phyloP scores from a whole-genome alignment of 2,113 vertebrate species.

The Leptobrachium leishanense region DNA sequence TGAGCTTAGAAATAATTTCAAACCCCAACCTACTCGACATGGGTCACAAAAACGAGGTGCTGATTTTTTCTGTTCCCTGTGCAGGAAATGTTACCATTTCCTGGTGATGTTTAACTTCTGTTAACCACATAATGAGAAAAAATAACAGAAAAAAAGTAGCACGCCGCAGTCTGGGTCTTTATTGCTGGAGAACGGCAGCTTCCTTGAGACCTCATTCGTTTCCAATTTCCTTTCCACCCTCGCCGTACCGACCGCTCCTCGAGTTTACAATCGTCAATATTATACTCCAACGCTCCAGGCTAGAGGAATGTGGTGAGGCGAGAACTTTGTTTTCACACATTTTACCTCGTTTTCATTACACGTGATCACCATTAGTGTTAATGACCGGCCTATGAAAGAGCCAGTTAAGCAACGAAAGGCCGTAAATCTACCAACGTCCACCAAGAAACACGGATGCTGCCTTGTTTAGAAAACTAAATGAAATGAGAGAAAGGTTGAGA shows the following conservation, averaged over 20 bases:
- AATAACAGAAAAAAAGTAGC: constrained; percentile 32
- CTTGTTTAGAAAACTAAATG: too few relatives aligned
- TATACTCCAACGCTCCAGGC: not conserved
- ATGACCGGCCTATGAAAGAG: not conserved
- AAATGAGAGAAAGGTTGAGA: too few relatives aligned
- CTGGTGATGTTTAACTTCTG: constrained; percentile 27
- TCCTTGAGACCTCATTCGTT: constrained; percentile 10
- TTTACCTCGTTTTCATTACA: not conserved
- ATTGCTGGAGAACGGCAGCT: constrained; percentile 37
- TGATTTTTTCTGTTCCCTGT: constrained; percentile 5
- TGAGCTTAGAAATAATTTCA: not conserved
- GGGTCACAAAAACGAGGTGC: constrained; percentile 17
- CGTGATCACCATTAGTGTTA: not conserved
- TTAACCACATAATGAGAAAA: constrained; percentile 34
- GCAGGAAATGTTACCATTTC: constrained; percentile 29
- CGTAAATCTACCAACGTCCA: too few relatives aligned
- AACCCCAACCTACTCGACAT: not conserved
- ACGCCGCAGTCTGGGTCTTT: not conserved
- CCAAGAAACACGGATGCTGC: too few relatives aligned
- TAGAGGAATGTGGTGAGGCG: not conserved
- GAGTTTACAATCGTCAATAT: not conserved
- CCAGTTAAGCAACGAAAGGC: not conserved
- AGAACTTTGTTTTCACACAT: not conserved
- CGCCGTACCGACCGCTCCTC: not conserved
- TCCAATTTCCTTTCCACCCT: not conserved